These are phyloP conservation scores for Pachypsylla venusta DNA, from an alignment of 1,140 invertebrate species.

Conservation along the genomic window DNA sequence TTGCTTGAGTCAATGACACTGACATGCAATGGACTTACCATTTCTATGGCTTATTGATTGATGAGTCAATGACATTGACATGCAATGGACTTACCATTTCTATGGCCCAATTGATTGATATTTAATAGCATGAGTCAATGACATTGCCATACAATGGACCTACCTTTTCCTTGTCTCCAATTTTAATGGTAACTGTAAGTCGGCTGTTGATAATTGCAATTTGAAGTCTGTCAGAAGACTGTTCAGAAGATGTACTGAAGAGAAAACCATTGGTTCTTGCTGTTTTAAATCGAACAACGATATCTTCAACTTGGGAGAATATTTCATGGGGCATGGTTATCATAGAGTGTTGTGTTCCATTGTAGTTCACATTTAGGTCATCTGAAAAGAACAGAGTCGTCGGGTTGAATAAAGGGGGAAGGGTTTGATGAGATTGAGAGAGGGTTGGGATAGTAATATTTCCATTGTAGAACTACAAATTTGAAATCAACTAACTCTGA, in stretches of 20 bases:
- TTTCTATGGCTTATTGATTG: no score
- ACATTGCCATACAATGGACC: conserved; percentile 3
- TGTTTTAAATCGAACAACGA: conserved; percentile 76
- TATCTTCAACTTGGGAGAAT: conserved; percentile 79
- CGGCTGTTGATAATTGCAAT: conserved; percentile 65
- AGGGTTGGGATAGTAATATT: no score
- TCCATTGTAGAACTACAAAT: no score
- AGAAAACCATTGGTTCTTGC: conserved; percentile 54
- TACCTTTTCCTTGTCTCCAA: conserved; percentile 77
- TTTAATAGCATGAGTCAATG: background rate
- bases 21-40: no score
- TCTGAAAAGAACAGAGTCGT: conserved; percentile 43
- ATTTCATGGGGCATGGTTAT: conserved; percentile 63
- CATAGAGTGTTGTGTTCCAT: conserved; percentile 73
- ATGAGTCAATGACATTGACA: no score
- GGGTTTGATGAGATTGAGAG: no score
- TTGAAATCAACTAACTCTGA: no score
- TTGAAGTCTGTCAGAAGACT: conserved; percentile 63
- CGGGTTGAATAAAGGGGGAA: no score
- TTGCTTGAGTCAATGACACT: no score
- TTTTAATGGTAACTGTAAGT: conserved; percentile 59
- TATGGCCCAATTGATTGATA: background rate
- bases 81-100: no score
- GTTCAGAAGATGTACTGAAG: conserved; percentile 55
- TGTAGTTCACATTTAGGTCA: conserved; percentile 71